A percentile compares a stretch with the other conserved stretches of the same genome.
Conservation (phyloP, 1,140 invertebrate species). For the Rhagoletis zephyria region DNA sequence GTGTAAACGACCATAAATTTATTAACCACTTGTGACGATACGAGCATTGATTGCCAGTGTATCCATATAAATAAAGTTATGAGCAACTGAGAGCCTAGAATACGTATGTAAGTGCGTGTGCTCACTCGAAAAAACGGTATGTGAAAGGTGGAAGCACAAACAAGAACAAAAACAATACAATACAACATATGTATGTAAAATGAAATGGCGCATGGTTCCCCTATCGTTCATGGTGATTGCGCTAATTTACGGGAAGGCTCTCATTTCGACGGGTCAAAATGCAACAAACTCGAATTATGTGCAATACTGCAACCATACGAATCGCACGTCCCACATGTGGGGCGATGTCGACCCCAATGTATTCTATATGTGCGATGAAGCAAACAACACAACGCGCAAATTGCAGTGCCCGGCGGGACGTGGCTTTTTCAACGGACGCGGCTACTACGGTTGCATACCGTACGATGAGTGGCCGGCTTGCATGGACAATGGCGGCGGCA, state of each 20-base stretch:
- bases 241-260: not conserved
- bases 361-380: constrained; percentile 67
- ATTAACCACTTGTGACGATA: constrained; percentile 40
- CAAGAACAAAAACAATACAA: not conserved
- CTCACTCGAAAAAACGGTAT: not conserved
- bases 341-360: constrained; percentile 71
- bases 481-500: constrained; percentile 55
- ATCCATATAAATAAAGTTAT: constrained; percentile 14
- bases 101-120: not conserved
- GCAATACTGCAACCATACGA: not conserved
- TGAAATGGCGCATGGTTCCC: not conserved
- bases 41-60: not conserved
- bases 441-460: constrained; percentile 66
- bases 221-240: not conserved
- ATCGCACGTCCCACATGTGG: constrained; percentile 63
- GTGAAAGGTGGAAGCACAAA: not conserved
- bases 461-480: constrained; percentile 68
- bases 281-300: not conserved
- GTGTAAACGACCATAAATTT: constrained; percentile 57
- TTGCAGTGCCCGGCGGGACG: constrained; percentile 66
- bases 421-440: constrained; percentile 69
- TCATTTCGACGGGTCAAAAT: not conserved
- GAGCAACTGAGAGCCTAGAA: not conserved
- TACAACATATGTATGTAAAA: not conserved
- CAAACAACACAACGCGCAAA: constrained; percentile 62